Evolutionary conservation across 2,797 vertebrate species (phyloP).

Genomic region (Silurus lanzhouensis): DNA sequence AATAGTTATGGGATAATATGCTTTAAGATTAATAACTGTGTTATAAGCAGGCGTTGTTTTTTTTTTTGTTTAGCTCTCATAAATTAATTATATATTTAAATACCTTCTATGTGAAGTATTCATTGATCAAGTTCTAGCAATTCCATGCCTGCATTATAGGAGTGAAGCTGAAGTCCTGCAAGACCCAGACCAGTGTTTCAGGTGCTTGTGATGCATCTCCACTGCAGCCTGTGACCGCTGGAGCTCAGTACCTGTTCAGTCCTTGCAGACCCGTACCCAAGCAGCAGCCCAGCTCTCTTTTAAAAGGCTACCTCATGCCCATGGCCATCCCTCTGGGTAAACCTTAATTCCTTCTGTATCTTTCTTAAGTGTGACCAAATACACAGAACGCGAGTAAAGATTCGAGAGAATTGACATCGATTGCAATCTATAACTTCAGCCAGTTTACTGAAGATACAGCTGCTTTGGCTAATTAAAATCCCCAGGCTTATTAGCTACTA

Average conservation of each 20-base stretch:
- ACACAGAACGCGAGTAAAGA: background rate
- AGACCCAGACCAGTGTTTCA: conserved; percentile 80
- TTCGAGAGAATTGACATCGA: background rate
- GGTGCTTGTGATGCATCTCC: conserved; percentile 47
- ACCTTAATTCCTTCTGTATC: conserved; percentile 29
- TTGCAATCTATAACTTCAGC: conserved; percentile 2
- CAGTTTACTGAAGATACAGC: background rate
- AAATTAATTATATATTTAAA: conserved; percentile 2
- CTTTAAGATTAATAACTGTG: background rate
- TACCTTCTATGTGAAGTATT: background rate
- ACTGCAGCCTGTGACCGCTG: conserved; percentile 55
- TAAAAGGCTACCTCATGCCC: conserved; percentile 72
- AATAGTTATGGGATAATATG: conserved; percentile 1
- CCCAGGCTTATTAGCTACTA: background rate
- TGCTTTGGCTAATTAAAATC: conserved; percentile 2
- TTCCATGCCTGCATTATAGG: conserved; percentile 68
- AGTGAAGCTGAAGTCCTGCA: conserved; percentile 84
- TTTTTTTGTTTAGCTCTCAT: background rate
- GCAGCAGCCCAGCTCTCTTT: conserved; percentile 39
- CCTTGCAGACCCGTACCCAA: conserved; percentile 61
- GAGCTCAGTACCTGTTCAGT: conserved; percentile 69
- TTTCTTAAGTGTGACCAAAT: background rate
- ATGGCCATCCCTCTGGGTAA: conserved; percentile 89
- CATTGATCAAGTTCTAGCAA: background rate
- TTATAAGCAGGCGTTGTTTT: background rate